A percentile compares a stretch with the other conserved stretches of the same genome.
These are phyloP conservation scores for Lepidurus apus DNA, from an alignment of 1,140 invertebrate genomes.

Conservation along the genomic window DNA sequence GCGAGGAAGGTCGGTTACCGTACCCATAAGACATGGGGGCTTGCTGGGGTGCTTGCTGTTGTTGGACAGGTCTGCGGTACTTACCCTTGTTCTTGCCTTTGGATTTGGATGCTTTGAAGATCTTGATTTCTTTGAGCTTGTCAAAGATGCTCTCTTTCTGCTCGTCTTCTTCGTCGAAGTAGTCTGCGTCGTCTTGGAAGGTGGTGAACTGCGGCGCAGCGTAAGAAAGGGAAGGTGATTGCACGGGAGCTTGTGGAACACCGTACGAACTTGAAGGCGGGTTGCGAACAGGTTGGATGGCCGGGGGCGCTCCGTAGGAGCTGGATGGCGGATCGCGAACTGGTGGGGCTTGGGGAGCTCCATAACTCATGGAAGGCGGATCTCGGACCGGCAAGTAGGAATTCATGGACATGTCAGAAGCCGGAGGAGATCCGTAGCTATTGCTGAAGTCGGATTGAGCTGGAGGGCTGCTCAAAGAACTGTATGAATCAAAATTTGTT, in stretches of 20 bases:
- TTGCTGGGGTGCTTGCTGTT: conserved; percentile 7
- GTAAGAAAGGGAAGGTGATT: conserved; percentile 14
- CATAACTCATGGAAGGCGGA: conserved; percentile 3
- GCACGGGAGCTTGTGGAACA: conserved; percentile 12
- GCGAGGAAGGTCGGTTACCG: background rate
- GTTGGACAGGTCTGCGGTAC: background rate
- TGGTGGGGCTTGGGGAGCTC: background rate
- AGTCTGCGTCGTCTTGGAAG: background rate
- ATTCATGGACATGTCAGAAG: conserved; percentile 23
- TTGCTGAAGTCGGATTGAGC: background rate
- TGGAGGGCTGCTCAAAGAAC: background rate
- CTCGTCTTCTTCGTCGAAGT: background rate
- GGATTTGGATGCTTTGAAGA: conserved; percentile 20
- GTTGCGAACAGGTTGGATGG: conserved; percentile 25
- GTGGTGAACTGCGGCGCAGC: conserved; percentile 29
- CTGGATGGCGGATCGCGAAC: conserved; percentile 29
- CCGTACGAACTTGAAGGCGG: conserved; percentile 26
- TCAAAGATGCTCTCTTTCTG: conserved; percentile 22
- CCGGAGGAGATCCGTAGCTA: background rate
- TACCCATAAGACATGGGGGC: conserved; percentile 28
- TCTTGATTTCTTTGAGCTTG: conserved; percentile 1
- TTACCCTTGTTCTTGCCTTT: conserved; percentile 18
- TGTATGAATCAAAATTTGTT: background rate
- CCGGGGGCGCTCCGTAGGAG: conserved; percentile 26
- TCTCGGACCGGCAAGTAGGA: conserved; percentile 21